A percentile compares a stretch with the other conserved stretches of the same genome.
These are phyloP conservation scores for Lithodes maja DNA, from an alignment of 2,888 invertebrate genomes.

Conservation along the genomic window DNA sequence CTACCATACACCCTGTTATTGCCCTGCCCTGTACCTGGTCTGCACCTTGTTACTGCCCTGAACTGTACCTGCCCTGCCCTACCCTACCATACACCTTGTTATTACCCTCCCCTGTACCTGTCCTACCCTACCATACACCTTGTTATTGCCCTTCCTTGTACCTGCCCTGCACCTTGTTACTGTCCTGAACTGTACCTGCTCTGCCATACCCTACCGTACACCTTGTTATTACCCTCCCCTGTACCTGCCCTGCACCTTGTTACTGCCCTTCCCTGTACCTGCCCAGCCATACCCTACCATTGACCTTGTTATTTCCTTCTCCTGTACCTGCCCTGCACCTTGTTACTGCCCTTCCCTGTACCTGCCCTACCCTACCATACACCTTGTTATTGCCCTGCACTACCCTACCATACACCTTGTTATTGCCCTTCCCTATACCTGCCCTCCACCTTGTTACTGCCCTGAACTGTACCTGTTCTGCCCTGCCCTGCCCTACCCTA, in stretches of 20 bases:
- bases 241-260: too few relatives aligned
- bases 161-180: too few relatives aligned
- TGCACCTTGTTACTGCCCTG: too few relatives aligned
- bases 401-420: background rate
- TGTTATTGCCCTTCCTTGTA: too few relatives aligned
- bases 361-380: background rate
- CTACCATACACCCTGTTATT: background rate
- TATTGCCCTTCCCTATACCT: background rate
- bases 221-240: too few relatives aligned
- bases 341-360: background rate
- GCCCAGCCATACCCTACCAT: background rate
- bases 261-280: background rate
- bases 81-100: too few relatives aligned
- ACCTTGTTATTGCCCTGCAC: background rate
- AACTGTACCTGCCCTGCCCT: too few relatives aligned
- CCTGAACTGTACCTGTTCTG: background rate
- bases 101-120: too few relatives aligned
- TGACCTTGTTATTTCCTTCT: background rate
- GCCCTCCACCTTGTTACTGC: background rate
- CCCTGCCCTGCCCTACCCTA: background rate
- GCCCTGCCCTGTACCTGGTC: too few relatives aligned
- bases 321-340: background rate
- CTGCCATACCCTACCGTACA: too few relatives aligned
- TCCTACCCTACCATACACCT: too few relatives aligned
- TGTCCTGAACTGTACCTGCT: too few relatives aligned